phyloP scores from a whole-genome alignment of 2,888 invertebrate genomes.

The Augochlorella aurata region DNA sequence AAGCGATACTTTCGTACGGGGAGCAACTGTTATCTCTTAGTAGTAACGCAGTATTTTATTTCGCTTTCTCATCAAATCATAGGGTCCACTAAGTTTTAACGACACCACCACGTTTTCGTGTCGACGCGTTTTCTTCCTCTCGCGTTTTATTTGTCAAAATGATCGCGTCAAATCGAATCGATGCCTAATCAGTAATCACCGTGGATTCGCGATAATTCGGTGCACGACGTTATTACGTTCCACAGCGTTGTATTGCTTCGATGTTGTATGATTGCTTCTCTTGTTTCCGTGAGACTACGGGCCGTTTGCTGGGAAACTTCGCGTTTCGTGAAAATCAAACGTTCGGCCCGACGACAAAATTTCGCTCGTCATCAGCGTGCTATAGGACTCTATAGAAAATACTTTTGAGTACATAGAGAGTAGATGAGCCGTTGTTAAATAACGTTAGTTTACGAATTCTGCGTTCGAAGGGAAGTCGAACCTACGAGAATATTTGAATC shows the following conservation, averaged over 20 bases:
- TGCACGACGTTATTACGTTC: constrained; percentile 19
- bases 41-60: constrained; percentile 47
- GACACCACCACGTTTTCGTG: constrained; percentile 23
- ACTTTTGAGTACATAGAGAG: not conserved
- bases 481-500: not conserved
- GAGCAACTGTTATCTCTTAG: constrained; percentile 52
- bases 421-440: not conserved
- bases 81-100: constrained; percentile 22
- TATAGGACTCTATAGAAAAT: not conserved
- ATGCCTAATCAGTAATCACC: constrained; percentile 32
- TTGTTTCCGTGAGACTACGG: constrained; percentile 21
- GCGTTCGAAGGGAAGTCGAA: not conserved
- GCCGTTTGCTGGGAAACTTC: not conserved
- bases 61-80: constrained; percentile 61
- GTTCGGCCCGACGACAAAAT: no score
- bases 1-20: constrained; percentile 56
- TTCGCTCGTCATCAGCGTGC: not conserved
- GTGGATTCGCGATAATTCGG: constrained; percentile 26
- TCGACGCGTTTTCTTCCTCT: constrained; percentile 1
- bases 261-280: constrained; percentile 33
- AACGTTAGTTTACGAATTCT: not conserved
- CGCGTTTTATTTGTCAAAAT: not conserved
- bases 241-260: constrained; percentile 47
- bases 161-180: constrained; percentile 62
- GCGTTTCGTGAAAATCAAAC: not conserved